Base-by-base conservation (phyloP, 2,113 vertebrate genomes). In the Oncorhynchus masou region DNA sequence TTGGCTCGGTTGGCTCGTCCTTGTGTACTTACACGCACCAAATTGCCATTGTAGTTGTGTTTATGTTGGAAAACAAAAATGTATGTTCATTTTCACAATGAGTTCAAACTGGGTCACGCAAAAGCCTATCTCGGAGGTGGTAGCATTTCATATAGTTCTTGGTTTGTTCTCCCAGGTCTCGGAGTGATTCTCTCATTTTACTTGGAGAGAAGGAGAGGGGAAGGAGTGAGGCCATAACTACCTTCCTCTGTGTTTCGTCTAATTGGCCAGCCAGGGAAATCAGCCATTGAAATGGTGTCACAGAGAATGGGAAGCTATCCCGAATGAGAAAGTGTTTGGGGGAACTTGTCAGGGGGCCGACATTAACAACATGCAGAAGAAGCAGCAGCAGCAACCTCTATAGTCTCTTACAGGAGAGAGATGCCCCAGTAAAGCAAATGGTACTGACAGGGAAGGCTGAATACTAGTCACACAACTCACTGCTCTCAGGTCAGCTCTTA, bases 221-320 rank as follows among this genome's bases (percentile, higher is more conserved):
- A 81, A 87, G 62, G 75, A 78, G 76, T 73, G 76, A 81, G 86
- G 85, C 87, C 83, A 85, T 88, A 88, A 84, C 85, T 81, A 79
- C 75, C 84, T 86, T 89, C 85, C 81, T 87, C 89, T 88, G 83
- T 86, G 82, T 84, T 81, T 74, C 81, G 91, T 94, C 94, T 98
- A 97, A 97, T 97, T 98, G 94, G 95, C 87, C 94, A 91, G 82
- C 95, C 74, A 94, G 95, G 95, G 96, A 97, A 95, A 97, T 95
- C 91, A 95, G 84, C 84, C 83, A 86, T 85, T 92, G 91, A 91
- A 95, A 94, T 92, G 89, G 94, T 93, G 91, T 92, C 89, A 92
- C 92, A 88, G 89, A 90, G 91, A 93, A 91, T 87, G 80, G 88
- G 86, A 54, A 91, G 93, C 88, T 83, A 87, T 85, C 84, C 85